A percentile compares a stretch with the other conserved stretches of the same genome.
These are phyloP conservation scores for Platichthys stellatus DNA, from an alignment of 2,113 vertebrate species.

Conservation along the genomic window DNA sequence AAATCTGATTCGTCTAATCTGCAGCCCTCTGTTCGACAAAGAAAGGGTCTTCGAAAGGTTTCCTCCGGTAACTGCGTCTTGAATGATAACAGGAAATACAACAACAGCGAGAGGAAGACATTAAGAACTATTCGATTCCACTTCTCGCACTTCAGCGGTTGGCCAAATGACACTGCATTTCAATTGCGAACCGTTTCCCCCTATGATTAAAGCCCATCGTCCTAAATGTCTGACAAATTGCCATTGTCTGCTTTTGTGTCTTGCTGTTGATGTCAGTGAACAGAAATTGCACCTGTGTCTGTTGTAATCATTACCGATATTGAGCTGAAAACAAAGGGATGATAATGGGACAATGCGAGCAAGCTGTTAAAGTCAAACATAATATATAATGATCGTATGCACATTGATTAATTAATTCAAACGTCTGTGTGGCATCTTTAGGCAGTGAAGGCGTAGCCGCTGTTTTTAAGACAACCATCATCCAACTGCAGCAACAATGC, in stretches of 20 bases:
- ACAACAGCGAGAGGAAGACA: conserved; percentile 18
- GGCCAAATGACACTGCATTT: conserved; percentile 42
- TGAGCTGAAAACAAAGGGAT: conserved; percentile 10
- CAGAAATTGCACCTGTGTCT: conserved; percentile 11
- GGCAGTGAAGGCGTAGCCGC: neutral
- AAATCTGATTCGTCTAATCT: conserved; percentile 38
- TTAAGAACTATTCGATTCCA: conserved; percentile 43
- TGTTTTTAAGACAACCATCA: conserved; percentile 8
- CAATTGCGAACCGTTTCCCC: conserved; percentile 49
- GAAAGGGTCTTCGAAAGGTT: conserved; percentile 21
- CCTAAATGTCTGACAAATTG: conserved; percentile 43
- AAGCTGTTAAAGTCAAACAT: neutral
- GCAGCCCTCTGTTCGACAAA: conserved; percentile 18
- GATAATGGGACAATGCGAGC: neutral
- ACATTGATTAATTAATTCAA: conserved; percentile 8
- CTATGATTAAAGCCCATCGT: conserved; percentile 18
- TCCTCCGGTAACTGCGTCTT: conserved; percentile 41
- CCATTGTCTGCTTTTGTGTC: conserved; percentile 11
- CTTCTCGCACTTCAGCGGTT: conserved; percentile 56
- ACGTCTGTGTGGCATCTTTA: conserved; percentile 6
- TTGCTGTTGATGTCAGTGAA: conserved; percentile 30
- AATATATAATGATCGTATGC: neutral
- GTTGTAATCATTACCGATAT: conserved; percentile 14
- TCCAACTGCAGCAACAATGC: conserved; percentile 8
- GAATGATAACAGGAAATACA: conserved; percentile 42